Conservation (phyloP, 2,888 invertebrate genomes). For the Dichetophora obliterata region DNA sequence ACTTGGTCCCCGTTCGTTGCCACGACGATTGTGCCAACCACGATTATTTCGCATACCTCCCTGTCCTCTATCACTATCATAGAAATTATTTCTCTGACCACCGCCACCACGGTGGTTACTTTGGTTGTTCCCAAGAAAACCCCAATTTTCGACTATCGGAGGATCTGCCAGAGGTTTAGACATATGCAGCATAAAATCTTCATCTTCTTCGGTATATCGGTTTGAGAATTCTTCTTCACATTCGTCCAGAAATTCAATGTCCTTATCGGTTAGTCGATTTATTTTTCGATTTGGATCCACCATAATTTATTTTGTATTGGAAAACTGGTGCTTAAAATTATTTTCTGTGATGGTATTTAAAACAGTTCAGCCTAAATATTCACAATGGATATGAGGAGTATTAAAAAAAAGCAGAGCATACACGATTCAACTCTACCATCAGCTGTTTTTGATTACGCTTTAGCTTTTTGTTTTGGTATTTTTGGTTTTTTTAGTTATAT, state of each 20-base stretch:
- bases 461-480: no score
- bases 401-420: no score
- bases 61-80: neutral
- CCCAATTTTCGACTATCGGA: conserved; percentile 76
- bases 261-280: conserved; percentile 72
- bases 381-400: no score
- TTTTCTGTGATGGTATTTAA: neutral
- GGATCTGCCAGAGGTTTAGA: conserved; percentile 71
- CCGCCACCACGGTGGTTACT: conserved; percentile 46
- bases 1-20: neutral
- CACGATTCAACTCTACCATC: no score
- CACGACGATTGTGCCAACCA: neutral
- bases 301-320: conserved; percentile 53
- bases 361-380: neutral
- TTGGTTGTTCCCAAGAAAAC: conserved; percentile 46
- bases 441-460: no score
- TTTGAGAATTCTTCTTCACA: conserved; percentile 76
- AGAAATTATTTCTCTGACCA: conserved; percentile 24
- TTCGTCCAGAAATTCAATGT: conserved; percentile 74
- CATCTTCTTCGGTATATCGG: conserved; percentile 76
- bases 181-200: conserved; percentile 72
- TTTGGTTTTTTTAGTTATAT: no score
- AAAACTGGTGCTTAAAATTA: no score
- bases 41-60: conserved; percentile 13
- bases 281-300: conserved; percentile 70